phyloP scores from a whole-genome alignment of 2,888 invertebrate genomes.

The Entomobrya multifasciata region DNA sequence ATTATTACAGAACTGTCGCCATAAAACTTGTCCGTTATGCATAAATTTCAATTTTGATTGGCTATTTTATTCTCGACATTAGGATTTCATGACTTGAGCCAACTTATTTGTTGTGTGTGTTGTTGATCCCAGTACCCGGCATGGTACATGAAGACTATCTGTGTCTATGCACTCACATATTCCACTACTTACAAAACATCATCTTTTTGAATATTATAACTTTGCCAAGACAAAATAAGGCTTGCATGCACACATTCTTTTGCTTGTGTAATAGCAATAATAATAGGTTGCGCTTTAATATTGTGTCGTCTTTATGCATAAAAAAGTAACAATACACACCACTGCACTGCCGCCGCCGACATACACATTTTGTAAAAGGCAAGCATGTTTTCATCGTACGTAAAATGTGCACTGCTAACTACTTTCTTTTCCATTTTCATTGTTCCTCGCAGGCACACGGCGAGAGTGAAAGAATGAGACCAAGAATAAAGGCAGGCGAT shows the following conservation, averaged over 20 bases:
- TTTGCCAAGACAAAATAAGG: neutral
- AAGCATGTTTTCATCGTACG: neutral
- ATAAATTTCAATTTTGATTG: conserved; percentile 74
- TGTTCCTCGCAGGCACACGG: conserved; percentile 49
- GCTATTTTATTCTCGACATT: conserved; percentile 73
- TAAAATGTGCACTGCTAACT: neutral
- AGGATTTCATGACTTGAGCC: conserved; percentile 71
- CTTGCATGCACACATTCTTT: neutral
- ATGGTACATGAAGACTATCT: neutral
- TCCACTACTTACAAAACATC: neutral
- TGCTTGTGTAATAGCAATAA: neutral
- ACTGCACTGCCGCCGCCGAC: no score
- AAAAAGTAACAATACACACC: conserved; percentile 28
- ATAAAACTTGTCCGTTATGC: conserved; percentile 73
- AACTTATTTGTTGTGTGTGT: conserved; percentile 13
- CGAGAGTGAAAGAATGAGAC: neutral
- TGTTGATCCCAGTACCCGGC: conserved; percentile 6
- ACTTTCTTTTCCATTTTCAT: conserved; percentile 37
- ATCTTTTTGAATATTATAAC: neutral
- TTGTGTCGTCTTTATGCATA: neutral
- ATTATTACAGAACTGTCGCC: conserved; percentile 72
- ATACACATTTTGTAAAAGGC: neutral
- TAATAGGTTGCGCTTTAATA: neutral
- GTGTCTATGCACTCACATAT: neutral
- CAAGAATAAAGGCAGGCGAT: conserved; percentile 12